Conservation (phyloP, 2,888 invertebrate species). For the Parelbella ahira region DNA sequence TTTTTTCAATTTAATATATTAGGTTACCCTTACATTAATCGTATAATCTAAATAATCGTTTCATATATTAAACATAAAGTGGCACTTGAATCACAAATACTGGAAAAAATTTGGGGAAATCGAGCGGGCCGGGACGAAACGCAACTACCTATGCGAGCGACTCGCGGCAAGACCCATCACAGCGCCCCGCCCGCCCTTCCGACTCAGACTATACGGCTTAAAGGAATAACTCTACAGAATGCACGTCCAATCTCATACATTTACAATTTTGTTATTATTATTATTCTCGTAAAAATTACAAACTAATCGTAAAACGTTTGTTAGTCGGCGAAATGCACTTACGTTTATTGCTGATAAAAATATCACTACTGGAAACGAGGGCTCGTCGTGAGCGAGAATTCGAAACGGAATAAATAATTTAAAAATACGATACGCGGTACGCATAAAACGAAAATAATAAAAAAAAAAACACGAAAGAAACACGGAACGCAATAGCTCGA, state of each 20-base stretch:
- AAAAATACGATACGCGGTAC: conserved; percentile 54
- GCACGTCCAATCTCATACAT: conserved; percentile 79
- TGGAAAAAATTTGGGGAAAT: conserved; percentile 85
- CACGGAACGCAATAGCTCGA: conserved; percentile 69
- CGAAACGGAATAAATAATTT: conserved; percentile 73
- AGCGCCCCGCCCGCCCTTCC: conserved; percentile 27
- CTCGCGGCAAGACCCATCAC: conserved; percentile 62
- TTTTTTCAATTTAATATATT: conserved; percentile 78
- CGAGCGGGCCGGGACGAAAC: conserved; percentile 65
- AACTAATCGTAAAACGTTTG: conserved; percentile 67
- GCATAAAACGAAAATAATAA: conserved; percentile 60
- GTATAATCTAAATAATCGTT: conserved; percentile 82
- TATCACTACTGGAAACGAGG: conserved; percentile 79
- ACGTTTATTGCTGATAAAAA: conserved; percentile 78
- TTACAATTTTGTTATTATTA: conserved; percentile 61
- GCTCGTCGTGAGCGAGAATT: conserved; percentile 69
- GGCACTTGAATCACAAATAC: conserved; percentile 90
- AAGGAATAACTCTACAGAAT: conserved; percentile 78
- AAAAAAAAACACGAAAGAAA: conserved; percentile 71
- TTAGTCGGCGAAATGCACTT: conserved; percentile 73
- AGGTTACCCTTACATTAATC: conserved; percentile 81
- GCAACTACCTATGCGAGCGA: conserved; percentile 40
- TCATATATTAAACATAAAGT: conserved; percentile 86
- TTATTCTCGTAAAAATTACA: conserved; percentile 60
- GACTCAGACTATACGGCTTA: conserved; percentile 77